Base-by-base conservation (phyloP, 1,140 invertebrate species). In the Formica exsecta region DNA sequence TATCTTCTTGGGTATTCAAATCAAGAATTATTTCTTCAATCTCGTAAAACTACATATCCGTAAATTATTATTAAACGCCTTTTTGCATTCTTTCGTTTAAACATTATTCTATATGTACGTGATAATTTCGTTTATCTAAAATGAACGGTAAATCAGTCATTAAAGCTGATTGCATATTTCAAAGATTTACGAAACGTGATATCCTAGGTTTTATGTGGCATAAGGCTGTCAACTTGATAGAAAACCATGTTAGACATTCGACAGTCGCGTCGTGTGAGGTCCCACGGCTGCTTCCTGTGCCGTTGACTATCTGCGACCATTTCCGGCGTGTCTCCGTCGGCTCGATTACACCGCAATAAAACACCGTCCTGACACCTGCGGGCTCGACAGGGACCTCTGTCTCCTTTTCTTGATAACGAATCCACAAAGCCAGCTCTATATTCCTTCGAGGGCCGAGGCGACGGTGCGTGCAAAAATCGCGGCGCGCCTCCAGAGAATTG, bases 311-410 rank as follows among this genome's bases (percentile, higher is more conserved):
- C 92, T 91, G 86, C 87, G 76, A 86, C 86, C 90, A 91, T 90
- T 94, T 94, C 94, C 94, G 94, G 92, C 91, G 89, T 92, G 90
- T 92, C 91, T 89, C 64, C 86, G 90, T 88, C 89, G 90, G 84
- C 92, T 94, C 93, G 93, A 94, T 93, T 94, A 92, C 90, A 89
- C 81, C 71, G 92, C 92, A 92, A 94, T 94, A 94, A 94, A 94
- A 93, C 90, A 93, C 86, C 88, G 87, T 87, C 88, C 71, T 87
- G 90, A 88, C 93, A 94, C 93, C 94, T 94, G 94, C 93, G 92
- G 85, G 88, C 87, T 87, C 83, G 66, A 90, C 91, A 86, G 86
- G 86, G 87, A 90, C 59, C 89, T 73, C 73, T 64, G 85, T 87
- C 87, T 85, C 51, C 61, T 44, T 38, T 16, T 66, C 89, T 88